Percentiles rank a stretch among this genome's conserved stretches.
Conservation (phyloP, 2,797 vertebrate species). For the Poeciliopsis turneri region DNA sequence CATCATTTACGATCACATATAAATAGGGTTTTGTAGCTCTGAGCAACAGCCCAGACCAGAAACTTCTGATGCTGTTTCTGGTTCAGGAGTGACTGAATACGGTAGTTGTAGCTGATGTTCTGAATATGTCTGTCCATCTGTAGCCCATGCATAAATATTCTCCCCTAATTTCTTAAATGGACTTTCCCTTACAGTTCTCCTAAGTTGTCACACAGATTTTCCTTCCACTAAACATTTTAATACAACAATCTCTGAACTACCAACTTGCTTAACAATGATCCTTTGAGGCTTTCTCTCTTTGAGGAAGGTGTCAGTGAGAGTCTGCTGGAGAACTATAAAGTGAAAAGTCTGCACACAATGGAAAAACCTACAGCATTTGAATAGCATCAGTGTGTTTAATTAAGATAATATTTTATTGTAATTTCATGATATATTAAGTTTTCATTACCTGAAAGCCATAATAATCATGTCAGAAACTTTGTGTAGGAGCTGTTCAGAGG, state of each 20-base stretch:
- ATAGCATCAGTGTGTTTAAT: neutral
- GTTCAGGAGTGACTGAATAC: neutral
- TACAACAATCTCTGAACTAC: neutral
- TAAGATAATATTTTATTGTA: neutral
- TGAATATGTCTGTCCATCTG: neutral
- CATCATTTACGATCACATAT: neutral
- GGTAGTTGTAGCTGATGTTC: neutral
- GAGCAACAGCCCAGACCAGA: neutral
- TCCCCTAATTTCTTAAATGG: neutral
- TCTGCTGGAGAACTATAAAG: neutral
- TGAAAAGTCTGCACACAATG: neutral
- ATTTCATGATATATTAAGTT: neutral
- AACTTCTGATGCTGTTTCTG: neutral
- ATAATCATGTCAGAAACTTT: neutral
- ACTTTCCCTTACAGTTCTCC: neutral
- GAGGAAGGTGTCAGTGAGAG: neutral
- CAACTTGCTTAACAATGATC: neutral
- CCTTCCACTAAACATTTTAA: neutral
- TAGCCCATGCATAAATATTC: neutral
- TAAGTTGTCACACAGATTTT: neutral
- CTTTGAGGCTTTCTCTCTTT: neutral
- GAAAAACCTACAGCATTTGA: neutral
- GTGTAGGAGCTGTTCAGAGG: neutral
- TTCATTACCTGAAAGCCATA: neutral
- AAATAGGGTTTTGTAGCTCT: neutral